Percentiles rank a stretch among this genome's conserved stretches.
Conservation (phyloP, 2,113 vertebrate species). For the Lonchura striata region DNA sequence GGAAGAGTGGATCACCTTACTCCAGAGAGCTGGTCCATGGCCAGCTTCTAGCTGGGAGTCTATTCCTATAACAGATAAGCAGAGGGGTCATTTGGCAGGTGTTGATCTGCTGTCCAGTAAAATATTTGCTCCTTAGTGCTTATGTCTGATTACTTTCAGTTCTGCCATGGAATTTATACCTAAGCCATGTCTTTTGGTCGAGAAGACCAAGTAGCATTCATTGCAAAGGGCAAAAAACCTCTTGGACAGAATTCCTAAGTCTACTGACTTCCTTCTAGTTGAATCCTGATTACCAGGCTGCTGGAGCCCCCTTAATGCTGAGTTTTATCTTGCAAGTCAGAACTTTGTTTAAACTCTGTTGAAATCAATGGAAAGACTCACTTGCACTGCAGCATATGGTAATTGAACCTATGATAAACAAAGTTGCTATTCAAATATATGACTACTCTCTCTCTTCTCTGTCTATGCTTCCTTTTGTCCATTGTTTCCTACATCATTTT, state of each 20-base stretch:
- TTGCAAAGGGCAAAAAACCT: neutral
- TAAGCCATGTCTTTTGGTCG: neutral
- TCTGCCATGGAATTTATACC: neutral
- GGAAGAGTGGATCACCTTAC: fast-evolving
- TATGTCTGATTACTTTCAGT: neutral
- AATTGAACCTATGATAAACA: neutral
- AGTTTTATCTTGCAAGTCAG: neutral
- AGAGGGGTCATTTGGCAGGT: neutral
- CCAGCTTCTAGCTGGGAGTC: neutral
- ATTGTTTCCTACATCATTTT: neutral
- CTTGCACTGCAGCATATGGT: neutral
- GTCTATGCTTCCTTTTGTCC: neutral
- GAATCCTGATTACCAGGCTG: neutral
- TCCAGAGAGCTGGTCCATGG: neutral
- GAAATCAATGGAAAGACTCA: neutral
- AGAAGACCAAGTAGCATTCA: neutral
- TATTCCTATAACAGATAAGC: fast-evolving
- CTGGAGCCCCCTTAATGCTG: neutral
- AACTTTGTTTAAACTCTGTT: neutral
- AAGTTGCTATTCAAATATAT: neutral
- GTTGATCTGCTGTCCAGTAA: neutral
- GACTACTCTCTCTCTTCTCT: neutral
- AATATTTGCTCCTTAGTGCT: neutral
- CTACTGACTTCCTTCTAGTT: neutral
- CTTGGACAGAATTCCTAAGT: neutral